Evolutionary conservation across 2,797 vertebrate species (phyloP).

Genomic region (Danio choprae): DNA sequence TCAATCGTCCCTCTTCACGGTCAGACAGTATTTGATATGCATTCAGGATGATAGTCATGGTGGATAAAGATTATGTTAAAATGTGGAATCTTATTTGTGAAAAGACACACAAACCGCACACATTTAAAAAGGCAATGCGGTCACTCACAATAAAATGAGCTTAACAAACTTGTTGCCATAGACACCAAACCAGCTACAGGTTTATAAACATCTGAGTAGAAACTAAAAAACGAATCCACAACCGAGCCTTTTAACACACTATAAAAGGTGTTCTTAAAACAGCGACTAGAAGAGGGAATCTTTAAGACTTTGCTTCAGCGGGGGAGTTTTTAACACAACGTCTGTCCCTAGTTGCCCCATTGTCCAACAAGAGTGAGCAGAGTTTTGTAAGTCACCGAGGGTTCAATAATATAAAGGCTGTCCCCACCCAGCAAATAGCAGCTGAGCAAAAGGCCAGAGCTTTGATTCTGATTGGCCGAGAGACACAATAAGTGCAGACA

Average conservation of each 20-base stretch:
- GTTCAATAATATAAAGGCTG: constrained; percentile 35
- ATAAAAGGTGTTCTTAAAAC: not conserved
- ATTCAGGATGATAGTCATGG: constrained; percentile 34
- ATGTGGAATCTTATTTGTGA: not conserved
- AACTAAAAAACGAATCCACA: not conserved
- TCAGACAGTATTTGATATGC: constrained; percentile 25
- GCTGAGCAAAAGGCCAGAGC: not conserved
- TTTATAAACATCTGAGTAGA: constrained; percentile 10
- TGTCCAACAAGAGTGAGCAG: constrained; percentile 58
- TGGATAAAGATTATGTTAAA: constrained; percentile 27
- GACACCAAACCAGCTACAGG: constrained; percentile 43
- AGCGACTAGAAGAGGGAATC: not conserved
- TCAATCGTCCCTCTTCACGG: constrained; percentile 17
- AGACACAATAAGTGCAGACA: constrained; percentile 52
- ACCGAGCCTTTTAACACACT: not conserved
- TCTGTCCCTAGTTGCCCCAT: constrained; percentile 64
- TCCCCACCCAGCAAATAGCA: constrained; percentile 26
- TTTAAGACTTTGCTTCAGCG: not conserved
- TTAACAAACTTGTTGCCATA: constrained; percentile 34
- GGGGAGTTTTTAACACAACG: constrained; percentile 58
- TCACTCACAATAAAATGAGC: not conserved
- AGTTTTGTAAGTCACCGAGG: constrained; percentile 17
- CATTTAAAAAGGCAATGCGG: constrained; percentile 33
- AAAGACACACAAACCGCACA: constrained; percentile 23
- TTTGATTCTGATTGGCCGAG: constrained; percentile 37